Evolutionary conservation across 2,113 vertebrate genomes (phyloP).

Genomic region (Tragelaphus buxtoni): DNA sequence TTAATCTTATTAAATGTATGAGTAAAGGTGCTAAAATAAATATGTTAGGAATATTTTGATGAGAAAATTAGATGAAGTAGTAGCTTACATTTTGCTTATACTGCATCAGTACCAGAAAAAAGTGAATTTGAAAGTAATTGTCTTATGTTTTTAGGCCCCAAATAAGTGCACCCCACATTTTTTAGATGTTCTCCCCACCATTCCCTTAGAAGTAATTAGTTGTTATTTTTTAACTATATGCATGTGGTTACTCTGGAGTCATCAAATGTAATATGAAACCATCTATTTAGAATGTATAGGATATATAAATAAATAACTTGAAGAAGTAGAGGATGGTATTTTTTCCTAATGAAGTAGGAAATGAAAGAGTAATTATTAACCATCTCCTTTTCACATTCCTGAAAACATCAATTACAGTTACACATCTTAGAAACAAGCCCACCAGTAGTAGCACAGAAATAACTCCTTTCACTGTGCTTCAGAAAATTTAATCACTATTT

Average conservation of each 20-base stretch:
- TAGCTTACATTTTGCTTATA: conserved; percentile 12
- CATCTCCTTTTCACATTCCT: conserved; percentile 75
- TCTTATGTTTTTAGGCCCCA: conserved; percentile 36
- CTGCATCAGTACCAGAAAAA: not conserved
- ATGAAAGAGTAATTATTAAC: conserved; percentile 80
- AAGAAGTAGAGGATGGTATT: conserved; percentile 60
- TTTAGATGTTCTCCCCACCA: not conserved
- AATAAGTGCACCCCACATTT: conserved; percentile 64
- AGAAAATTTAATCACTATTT: conserved; percentile 74
- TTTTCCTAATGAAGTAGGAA: conserved; percentile 73
- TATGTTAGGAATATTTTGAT: conserved; percentile 45
- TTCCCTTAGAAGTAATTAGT: conserved; percentile 61
- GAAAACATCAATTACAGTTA: conserved; percentile 79
- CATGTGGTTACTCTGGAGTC: conserved; percentile 69
- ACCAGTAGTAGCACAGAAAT: conserved; percentile 74
- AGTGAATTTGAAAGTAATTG: conserved; percentile 3
- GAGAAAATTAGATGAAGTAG: conserved; percentile 37
- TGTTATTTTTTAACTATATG: conserved; percentile 68
- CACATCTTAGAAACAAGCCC: conserved; percentile 75
- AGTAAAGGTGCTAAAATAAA: not conserved
- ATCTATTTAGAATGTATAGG: conserved; percentile 72
- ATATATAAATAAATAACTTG: conserved; percentile 76
- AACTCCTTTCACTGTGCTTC: conserved; percentile 72
- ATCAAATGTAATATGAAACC: conserved; percentile 73
- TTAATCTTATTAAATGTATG: not conserved